Percentiles rank a stretch among this genome's conserved stretches.
These are phyloP conservation scores for Trematocara zebra DNA, from an alignment of 2,113 vertebrate genomes.

Conservation along the genomic window DNA sequence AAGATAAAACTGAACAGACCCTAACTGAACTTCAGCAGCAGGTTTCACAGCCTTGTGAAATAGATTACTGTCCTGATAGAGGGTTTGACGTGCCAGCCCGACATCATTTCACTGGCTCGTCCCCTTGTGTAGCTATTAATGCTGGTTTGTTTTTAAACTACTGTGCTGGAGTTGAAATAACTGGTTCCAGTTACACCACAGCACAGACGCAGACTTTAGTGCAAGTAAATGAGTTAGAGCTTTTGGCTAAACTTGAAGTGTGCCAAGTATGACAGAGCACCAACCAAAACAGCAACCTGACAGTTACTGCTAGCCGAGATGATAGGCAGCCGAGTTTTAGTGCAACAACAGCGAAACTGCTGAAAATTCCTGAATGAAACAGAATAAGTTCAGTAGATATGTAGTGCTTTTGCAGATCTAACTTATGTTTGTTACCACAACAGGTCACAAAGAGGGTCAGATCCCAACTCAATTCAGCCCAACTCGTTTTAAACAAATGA, in stretches of 20 bases:
- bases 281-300: slow-evolving; percentile 33
- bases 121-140: slow-evolving; percentile 48
- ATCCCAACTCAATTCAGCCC: neutral
- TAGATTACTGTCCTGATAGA: slow-evolving; percentile 15
- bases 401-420: neutral
- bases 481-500: neutral
- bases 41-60: slow-evolving; percentile 22
- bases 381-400: neutral
- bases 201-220: slow-evolving; percentile 33
- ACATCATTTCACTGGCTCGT: slow-evolving; percentile 42
- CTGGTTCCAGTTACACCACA: slow-evolving; percentile 53
- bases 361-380: neutral
- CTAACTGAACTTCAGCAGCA: neutral
- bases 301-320: slow-evolving; percentile 16
- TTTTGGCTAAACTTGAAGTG: slow-evolving; percentile 18
- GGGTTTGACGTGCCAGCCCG: slow-evolving; percentile 10
- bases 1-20: neutral
- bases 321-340: neutral
- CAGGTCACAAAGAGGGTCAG: neutral
- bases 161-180: slow-evolving; percentile 40
- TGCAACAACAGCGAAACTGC: neutral
- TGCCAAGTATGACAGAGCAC: slow-evolving; percentile 22
- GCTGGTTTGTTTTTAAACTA: slow-evolving; percentile 55
- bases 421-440: neutral
- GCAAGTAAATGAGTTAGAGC: slow-evolving; percentile 40